Base-by-base conservation (phyloP, 2,797 vertebrate species). In the Lateolabrax maculatus region DNA sequence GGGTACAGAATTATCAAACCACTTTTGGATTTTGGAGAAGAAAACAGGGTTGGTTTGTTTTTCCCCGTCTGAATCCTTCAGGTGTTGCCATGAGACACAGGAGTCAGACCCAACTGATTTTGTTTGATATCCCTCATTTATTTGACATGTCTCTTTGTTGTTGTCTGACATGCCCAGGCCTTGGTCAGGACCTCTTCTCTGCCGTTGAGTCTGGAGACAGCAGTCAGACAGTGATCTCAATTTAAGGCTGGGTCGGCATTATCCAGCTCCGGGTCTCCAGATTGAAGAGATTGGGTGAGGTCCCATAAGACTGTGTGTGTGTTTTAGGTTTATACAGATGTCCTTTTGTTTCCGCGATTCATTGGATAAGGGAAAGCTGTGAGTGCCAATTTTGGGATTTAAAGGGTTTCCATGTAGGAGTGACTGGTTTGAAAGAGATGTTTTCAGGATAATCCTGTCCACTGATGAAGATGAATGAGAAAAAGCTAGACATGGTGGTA, bases 321-420 rank as follows among this genome's bases (percentile, higher is more conserved):
- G n/a, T 67, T 5, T 49, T 23, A n/a, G 3, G 6, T 68, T 69
- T 25, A 41, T 25, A 79, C 66, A 75, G 67, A 46, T 48, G 25
- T 71, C n/a, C 43, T 55, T 67, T 74, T 79, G 73, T 84, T 69
- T 70, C 34, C 4, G 41, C 7, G 21, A 1, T 61, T 67, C 36
- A 61, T 2, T 34, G 43, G 46, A 79, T 64, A 21, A 63, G 2
- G 57, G 25, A 62, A 51, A 46, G 29, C 62, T 57, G 9, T 10
- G 19, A 41, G 52, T 29, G 57, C 21, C 76, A 80, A 49, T 82
- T 81, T 68, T 1, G 13, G 64, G 73, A 73, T 84, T 89, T 66
- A 58, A 51, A 34, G 19, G 36, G 34, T 74, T 64, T 75, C 21
- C 3, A 25, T 53, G 31, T 44, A 21, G 43, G 67, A 51, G 39